phyloP scores from a whole-genome alignment of 1,140 invertebrate genomes.

The Drosophila bocki region DNA sequence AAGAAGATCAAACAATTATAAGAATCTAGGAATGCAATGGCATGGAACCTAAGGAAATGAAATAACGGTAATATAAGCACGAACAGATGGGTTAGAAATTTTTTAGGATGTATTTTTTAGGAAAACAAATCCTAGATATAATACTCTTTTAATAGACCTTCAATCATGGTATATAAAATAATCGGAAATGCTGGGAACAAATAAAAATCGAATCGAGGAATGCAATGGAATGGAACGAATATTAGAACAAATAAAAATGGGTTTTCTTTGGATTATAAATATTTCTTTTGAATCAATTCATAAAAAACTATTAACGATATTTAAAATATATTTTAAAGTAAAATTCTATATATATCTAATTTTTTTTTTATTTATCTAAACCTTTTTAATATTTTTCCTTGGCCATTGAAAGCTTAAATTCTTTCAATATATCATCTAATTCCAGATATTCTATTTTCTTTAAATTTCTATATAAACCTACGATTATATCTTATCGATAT shows the following conservation, averaged over 20 bases:
- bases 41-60: conserved; percentile 8
- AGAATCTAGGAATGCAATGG: conserved; percentile 13
- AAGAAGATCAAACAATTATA: not conserved
- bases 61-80: not conserved
- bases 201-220: not conserved
- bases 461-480: not conserved
- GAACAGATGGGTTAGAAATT: not conserved
- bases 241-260: no score
- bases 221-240: conserved; percentile 10
- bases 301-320: not conserved
- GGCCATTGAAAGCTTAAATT: no score
- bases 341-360: not conserved
- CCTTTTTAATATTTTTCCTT: no score
- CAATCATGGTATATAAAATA: no score
- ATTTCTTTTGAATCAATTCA: not conserved
- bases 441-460: not conserved
- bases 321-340: not conserved
- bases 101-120: not conserved
- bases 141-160: no score
- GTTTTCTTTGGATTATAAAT: not conserved
- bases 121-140: no score
- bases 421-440: not conserved
- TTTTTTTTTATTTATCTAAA: no score
- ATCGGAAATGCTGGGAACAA: not conserved
- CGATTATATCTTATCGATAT: not conserved